Conservation (phyloP, 2,797 vertebrate genomes). For the Sebastes elongatus region DNA sequence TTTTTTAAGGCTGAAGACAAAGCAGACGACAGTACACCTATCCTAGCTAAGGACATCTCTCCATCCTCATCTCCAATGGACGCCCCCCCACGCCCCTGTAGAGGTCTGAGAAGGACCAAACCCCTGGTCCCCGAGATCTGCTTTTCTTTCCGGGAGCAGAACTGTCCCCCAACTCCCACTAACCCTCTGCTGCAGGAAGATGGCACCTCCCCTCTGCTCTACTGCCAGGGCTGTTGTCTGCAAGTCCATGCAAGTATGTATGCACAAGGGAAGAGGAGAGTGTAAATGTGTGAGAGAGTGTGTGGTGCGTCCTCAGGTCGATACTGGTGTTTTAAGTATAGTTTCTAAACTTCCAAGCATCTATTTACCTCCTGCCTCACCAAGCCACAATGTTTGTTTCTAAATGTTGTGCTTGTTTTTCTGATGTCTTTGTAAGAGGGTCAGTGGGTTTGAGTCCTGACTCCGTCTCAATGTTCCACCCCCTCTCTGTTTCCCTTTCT, state of each 20-base stretch:
- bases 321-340: neutral
- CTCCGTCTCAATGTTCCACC: conserved; percentile 48
- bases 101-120: conserved; percentile 81
- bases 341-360: neutral
- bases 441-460: conserved; percentile 70
- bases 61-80: conserved; percentile 19
- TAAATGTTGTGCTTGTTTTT: conserved; percentile 31
- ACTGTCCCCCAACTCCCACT: conserved; percentile 88
- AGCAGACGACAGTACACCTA: conserved; percentile 55
- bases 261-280: neutral
- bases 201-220: conserved; percentile 91
- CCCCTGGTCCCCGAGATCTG: conserved; percentile 97
- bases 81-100: neutral
- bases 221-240: conserved; percentile 89
- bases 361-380: conserved; percentile 11
- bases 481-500: conserved; percentile 23
- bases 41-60: conserved; percentile 5
- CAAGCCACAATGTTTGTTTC: conserved; percentile 39
- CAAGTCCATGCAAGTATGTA: conserved; percentile 96
- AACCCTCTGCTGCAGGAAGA: conserved; percentile 93
- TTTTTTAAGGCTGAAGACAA: conserved; percentile 86
- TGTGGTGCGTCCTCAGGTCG: neutral
- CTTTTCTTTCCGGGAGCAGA: conserved; percentile 93
- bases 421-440: conserved; percentile 53
- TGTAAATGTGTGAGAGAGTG: neutral